Conservation (phyloP, 2,888 invertebrate species). For the Electrophaes corylata region DNA sequence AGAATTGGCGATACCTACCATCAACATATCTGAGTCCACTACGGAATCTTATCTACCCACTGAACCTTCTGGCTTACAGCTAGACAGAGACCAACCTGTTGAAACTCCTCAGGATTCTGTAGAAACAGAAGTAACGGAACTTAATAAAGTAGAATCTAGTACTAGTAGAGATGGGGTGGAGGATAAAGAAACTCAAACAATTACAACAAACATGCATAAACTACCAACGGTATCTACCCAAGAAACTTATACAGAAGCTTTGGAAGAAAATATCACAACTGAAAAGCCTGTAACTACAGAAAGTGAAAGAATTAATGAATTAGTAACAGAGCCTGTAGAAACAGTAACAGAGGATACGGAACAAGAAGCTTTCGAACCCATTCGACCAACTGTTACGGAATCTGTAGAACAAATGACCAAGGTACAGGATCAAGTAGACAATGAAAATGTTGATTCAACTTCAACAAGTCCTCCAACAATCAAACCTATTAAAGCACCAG, state of each 20-base stretch:
- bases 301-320: slow-evolving; percentile 8
- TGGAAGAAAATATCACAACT: slow-evolving; percentile 9
- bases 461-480: slow-evolving; percentile 4
- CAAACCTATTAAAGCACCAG: slow-evolving; percentile 18
- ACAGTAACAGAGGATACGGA: slow-evolving; percentile 14
- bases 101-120: slow-evolving; percentile 9
- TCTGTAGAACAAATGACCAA: slow-evolving; percentile 12
- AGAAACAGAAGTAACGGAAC: slow-evolving; percentile 10
- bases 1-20: slow-evolving; percentile 16
- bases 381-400: slow-evolving; percentile 10
- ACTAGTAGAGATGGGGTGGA: slow-evolving; percentile 8
- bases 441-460: slow-evolving; percentile 3
- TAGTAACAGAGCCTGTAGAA: slow-evolving; percentile 17
- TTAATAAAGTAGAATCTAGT: slow-evolving; percentile 15
- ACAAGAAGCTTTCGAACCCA: slow-evolving; percentile 10
- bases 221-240: slow-evolving; percentile 18
- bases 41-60: slow-evolving; percentile 20
- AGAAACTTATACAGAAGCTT: slow-evolving; percentile 15
- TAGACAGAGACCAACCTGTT: slow-evolving; percentile 12
- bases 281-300: slow-evolving; percentile 1
- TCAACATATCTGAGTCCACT: slow-evolving; percentile 11
- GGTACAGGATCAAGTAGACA: slow-evolving; percentile 6
- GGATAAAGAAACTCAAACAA: slow-evolving; percentile 15
- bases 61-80: slow-evolving; percentile 1
- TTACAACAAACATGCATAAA: slow-evolving; percentile 3